A percentile compares a stretch with the other conserved stretches of the same genome.
phyloP scores from a whole-genome alignment of 2,113 vertebrate species.

The Prunella fulvescens region DNA sequence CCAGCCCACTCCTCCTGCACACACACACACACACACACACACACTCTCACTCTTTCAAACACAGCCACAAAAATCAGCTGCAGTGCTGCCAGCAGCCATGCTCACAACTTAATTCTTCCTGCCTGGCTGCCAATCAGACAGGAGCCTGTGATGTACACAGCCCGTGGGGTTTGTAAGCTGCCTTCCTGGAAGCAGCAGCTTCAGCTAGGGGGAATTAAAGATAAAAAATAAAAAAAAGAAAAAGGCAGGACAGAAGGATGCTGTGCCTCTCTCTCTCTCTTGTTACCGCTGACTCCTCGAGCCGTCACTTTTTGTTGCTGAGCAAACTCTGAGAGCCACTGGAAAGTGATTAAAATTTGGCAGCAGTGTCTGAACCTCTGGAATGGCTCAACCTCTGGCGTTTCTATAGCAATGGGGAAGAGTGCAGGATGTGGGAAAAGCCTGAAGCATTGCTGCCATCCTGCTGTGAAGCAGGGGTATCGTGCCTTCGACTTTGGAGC shows the following conservation, averaged over 20 bases:
- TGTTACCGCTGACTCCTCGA: neutral
- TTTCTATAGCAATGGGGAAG: constrained; percentile 46
- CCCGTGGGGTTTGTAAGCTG: neutral
- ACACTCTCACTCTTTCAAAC: neutral
- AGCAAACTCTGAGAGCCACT: neutral
- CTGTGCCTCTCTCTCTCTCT: neutral
- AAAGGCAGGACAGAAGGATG: neutral
- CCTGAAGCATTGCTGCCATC: constrained; percentile 18
- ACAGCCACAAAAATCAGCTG: neutral
- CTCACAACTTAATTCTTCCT: neutral
- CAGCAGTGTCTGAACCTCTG: neutral
- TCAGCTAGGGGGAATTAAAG: neutral
- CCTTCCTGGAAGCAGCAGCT: neutral
- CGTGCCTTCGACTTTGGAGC: neutral
- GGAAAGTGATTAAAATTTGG: neutral
- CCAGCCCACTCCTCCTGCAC: neutral
- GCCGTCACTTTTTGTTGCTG: neutral
- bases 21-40: neutral
- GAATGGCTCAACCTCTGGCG: neutral
- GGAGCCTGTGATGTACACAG: neutral
- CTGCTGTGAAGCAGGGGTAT: constrained; percentile 4
- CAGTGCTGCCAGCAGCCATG: neutral
- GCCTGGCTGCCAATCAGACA: neutral
- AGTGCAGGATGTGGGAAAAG: neutral
- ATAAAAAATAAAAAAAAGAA: neutral